Percentiles rank a stretch among this genome's conserved stretches.
phyloP scores from a whole-genome alignment of 2,888 invertebrate species.

The Synergus gifuensis region DNA sequence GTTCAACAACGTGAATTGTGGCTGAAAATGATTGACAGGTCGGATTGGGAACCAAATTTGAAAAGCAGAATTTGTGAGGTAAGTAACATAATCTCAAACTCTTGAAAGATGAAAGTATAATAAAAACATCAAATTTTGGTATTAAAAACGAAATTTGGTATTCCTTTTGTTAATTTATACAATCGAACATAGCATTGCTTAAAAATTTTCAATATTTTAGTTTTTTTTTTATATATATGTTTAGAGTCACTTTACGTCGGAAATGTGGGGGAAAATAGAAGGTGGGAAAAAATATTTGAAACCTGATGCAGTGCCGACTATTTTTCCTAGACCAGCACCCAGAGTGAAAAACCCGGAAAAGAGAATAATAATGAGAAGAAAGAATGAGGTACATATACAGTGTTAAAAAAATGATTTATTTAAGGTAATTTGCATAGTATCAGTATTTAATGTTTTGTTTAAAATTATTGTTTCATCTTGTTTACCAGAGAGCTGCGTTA shows the following conservation, averaged over 20 bases:
- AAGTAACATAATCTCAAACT: background rate
- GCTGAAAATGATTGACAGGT: background rate
- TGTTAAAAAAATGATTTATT: background rate
- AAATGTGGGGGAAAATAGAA: background rate
- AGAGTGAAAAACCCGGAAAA: background rate
- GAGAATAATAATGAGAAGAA: background rate
- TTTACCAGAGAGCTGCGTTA: background rate
- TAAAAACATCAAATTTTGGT: background rate
- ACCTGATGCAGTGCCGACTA: background rate
- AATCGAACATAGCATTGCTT: too few species aligned
- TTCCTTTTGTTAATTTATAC: too few species aligned
- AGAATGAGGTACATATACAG: background rate
- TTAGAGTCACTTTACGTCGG: background rate
- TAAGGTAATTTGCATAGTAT: too few species aligned
- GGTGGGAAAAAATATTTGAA: background rate
- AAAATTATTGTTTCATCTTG: background rate
- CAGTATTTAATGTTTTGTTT: too few species aligned
- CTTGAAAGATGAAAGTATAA: background rate
- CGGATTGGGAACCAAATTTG: conserved; percentile 1
- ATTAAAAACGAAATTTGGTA: too few species aligned
- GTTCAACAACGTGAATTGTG: background rate
- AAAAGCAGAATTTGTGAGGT: conserved; percentile 2
- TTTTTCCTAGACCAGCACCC: background rate
- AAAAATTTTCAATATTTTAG: too few species aligned
- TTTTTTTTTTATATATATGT: background rate